Evolutionary conservation across 2,888 invertebrate species (phyloP).

Genomic region (Aricia artaxerxes): DNA sequence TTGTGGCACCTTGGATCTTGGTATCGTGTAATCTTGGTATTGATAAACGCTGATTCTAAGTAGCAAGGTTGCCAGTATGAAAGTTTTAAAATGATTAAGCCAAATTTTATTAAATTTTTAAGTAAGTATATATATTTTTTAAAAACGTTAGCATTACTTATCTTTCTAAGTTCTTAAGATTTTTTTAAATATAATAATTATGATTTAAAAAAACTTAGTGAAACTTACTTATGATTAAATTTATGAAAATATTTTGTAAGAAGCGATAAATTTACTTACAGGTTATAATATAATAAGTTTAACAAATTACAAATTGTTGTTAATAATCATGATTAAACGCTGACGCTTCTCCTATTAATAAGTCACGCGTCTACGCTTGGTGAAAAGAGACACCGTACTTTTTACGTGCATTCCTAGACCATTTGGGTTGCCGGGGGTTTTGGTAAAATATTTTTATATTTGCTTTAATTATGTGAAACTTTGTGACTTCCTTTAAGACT

Average conservation of each 20-base stretch:
- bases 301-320: not conserved
- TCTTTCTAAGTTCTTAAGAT: no score
- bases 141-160: no score
- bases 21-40: no score
- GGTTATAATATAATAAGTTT: no score
- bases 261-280: no score
- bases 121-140: no score
- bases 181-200: no score
- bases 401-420: slow-evolving; percentile 48
- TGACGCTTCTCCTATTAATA: slow-evolving; percentile 30
- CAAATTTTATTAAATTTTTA: not conserved
- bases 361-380: slow-evolving; percentile 15
- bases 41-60: not conserved
- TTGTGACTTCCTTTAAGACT: slow-evolving; percentile 47
- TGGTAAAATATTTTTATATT: slow-evolving; percentile 40
- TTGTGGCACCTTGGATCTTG: no score
- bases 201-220: no score
- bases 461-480: slow-evolving; percentile 48
- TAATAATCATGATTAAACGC: slow-evolving; percentile 31
- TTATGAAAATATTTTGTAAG: no score
- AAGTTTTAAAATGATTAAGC: not conserved
- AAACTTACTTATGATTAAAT: no score
- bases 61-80: not conserved
- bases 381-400: slow-evolving; percentile 43
- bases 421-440: slow-evolving; percentile 43